Evolutionary conservation across 2,888 invertebrate genomes (phyloP).

Genomic region (Thecocarcelia acutangulata): DNA sequence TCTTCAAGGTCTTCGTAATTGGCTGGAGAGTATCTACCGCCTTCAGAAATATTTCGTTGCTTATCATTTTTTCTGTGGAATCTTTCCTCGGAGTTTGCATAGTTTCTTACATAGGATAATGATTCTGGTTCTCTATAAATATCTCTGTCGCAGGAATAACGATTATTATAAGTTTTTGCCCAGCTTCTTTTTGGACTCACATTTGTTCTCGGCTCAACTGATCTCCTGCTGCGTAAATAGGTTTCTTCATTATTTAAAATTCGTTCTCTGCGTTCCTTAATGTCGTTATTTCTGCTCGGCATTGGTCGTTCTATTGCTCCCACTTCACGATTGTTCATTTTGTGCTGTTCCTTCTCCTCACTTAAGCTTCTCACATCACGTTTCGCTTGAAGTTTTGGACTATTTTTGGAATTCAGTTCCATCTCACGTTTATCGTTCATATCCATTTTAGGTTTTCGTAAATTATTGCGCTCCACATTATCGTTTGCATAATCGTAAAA

Average conservation of each 20-base stretch:
- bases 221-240: conserved; percentile 27
- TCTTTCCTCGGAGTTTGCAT: conserved; percentile 37
- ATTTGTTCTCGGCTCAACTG: conserved; percentile 35
- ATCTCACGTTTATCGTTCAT: conserved; percentile 78
- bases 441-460: conserved; percentile 76
- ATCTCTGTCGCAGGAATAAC: conserved; percentile 31
- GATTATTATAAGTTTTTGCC: conserved; percentile 34
- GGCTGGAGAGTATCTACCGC: conserved; percentile 13
- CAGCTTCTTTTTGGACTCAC: conserved; percentile 34
- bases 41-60: conserved; percentile 1
- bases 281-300: not conserved
- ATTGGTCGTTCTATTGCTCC: not conserved
- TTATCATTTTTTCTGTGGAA: conserved; percentile 3
- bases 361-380: conserved; percentile 75
- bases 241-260: conserved; percentile 4
- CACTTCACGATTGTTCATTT: conserved; percentile 56
- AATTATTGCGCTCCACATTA: conserved; percentile 74
- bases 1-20: conserved; percentile 45
- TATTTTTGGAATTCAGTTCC: conserved; percentile 79
- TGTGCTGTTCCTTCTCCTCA: conserved; percentile 55
- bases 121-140: conserved; percentile 22
- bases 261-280: conserved; percentile 13
- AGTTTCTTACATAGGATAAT: not conserved
- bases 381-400: conserved; percentile 78
- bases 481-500: conserved; percentile 79